These are phyloP conservation scores for Anthonomus grandis DNA, from an alignment of 1,140 invertebrate genomes.

Conservation along the genomic window DNA sequence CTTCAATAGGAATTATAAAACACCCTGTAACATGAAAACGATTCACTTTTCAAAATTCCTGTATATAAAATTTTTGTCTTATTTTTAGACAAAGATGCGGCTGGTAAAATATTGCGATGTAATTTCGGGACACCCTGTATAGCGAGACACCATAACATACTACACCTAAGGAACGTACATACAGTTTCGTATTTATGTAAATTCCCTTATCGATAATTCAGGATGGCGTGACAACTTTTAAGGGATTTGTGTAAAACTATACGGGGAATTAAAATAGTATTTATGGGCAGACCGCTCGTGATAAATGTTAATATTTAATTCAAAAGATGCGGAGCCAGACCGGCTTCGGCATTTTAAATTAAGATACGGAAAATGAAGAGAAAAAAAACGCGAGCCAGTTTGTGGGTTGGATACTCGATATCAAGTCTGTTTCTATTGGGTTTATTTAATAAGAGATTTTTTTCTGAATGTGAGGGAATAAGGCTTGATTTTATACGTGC, in stretches of 20 bases:
- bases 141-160: not conserved
- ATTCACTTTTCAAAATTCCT: not conserved
- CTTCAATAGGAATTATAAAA: not conserved
- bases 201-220: constrained; percentile 25
- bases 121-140: not conserved
- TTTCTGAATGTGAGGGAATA: too few relatives aligned
- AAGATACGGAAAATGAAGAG: too few relatives aligned
- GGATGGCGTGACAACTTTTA: constrained; percentile 21
- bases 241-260: constrained; percentile 22
- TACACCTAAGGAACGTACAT: constrained; percentile 10
- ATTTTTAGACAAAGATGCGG: not conserved
- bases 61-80: not conserved
- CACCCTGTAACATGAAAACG: not conserved
- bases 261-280: constrained; percentile 22
- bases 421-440: too few relatives aligned
- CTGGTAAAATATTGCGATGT: not conserved
- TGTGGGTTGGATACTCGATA: too few relatives aligned
- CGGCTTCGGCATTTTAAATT: constrained; percentile 12
- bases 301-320: constrained; percentile 24
- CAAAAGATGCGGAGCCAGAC: constrained; percentile 9
- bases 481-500: too few relatives aligned
- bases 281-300: constrained; percentile 9
- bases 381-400: too few relatives aligned
- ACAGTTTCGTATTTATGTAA: constrained; percentile 16
- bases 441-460: too few relatives aligned